phyloP scores from a whole-genome alignment of 2,113 vertebrate genomes.

The Oreocharis arfaki region DNA sequence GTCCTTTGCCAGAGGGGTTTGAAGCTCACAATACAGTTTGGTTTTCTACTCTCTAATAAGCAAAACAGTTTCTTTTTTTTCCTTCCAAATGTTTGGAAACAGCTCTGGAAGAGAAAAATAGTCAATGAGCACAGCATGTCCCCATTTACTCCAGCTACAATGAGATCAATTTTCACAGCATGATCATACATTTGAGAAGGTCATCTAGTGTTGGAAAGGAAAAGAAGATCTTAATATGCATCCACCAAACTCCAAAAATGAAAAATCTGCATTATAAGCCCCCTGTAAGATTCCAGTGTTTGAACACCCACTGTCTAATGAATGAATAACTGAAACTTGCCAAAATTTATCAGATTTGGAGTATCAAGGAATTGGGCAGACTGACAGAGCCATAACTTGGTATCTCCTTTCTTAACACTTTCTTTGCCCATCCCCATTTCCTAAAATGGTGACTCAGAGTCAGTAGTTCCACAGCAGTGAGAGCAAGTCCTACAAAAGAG shows the following conservation, averaged over 20 bases:
- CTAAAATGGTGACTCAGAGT: background rate
- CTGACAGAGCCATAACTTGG: background rate
- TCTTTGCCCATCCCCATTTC: background rate
- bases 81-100: background rate
- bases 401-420: background rate
- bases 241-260: background rate
- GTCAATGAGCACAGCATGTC: background rate
- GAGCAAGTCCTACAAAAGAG: background rate
- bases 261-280: background rate
- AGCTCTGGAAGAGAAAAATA: background rate
- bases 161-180: background rate
- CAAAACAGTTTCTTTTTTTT: background rate
- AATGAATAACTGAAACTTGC: background rate
- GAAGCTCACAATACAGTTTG: background rate
- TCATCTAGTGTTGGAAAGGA: background rate
- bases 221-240: background rate
- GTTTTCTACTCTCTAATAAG: background rate
- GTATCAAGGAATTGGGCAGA: background rate
- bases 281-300: background rate
- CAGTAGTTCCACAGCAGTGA: background rate
- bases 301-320: background rate
- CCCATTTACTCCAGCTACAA: background rate
- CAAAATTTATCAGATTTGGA: background rate
- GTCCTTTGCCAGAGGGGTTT: background rate
- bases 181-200: background rate